Evolutionary conservation across 2,888 invertebrate genomes (phyloP).

Genomic region (Agrochola litura): DNA sequence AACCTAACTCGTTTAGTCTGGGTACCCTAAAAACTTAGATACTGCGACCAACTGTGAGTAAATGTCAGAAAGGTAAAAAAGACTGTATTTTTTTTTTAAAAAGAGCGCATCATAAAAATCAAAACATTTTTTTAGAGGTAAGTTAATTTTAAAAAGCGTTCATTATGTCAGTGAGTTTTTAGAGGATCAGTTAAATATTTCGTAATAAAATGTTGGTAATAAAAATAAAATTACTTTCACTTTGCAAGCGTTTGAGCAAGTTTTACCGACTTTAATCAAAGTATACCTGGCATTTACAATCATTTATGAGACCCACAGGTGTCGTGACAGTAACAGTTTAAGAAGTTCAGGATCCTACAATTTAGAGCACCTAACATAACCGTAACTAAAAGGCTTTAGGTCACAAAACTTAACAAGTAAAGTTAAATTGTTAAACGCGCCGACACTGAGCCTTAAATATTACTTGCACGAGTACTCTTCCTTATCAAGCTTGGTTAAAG

Average conservation of each 20-base stretch:
- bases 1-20: too few species aligned
- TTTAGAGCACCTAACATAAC: constrained; percentile 46
- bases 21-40: too few species aligned
- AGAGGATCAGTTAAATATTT: too few species aligned
- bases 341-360: constrained; percentile 50
- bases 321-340: constrained; percentile 49
- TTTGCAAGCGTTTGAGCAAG: not conserved
- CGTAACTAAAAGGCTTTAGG: constrained; percentile 55
- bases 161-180: too few species aligned
- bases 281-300: constrained; percentile 21
- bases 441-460: constrained; percentile 43
- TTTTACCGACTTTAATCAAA: constrained; percentile 14
- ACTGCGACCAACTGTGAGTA: too few species aligned
- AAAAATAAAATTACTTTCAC: not conserved
- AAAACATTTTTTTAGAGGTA: too few species aligned
- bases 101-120: too few species aligned
- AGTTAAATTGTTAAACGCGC: constrained; percentile 59
- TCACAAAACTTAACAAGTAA: constrained; percentile 62
- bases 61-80: too few species aligned
- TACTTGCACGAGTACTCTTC: constrained; percentile 27
- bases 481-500: constrained; percentile 11
- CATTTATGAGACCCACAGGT: constrained; percentile 43
- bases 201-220: not conserved
- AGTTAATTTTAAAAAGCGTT: too few species aligned
- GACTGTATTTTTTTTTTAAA: too few species aligned